phyloP scores from a whole-genome alignment of 2,888 invertebrate species.

The Spodoptera littoralis region DNA sequence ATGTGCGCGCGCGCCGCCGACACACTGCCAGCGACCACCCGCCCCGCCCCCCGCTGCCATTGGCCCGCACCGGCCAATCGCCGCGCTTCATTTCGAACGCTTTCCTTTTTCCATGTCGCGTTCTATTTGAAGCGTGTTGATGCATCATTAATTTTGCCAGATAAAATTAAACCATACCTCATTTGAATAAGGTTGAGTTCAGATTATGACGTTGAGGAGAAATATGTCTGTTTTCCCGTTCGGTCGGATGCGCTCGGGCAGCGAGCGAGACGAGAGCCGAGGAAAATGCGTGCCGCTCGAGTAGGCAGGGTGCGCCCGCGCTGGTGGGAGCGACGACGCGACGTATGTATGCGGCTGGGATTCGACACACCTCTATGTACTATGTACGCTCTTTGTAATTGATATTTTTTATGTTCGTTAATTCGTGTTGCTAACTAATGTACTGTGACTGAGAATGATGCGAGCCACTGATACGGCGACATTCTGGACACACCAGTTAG shows the following conservation, averaged over 20 bases:
- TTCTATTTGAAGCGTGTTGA: slow-evolving; percentile 87
- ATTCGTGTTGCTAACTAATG: slow-evolving; percentile 66
- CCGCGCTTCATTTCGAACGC: slow-evolving; percentile 86
- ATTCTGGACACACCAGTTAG: slow-evolving; percentile 14
- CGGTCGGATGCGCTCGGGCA: slow-evolving; percentile 85
- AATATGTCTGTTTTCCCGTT: slow-evolving; percentile 84
- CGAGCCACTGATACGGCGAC: slow-evolving; percentile 40
- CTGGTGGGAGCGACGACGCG: slow-evolving; percentile 37
- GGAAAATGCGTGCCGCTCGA: slow-evolving; percentile 73
- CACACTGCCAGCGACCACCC: slow-evolving; percentile 62
- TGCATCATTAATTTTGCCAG: slow-evolving; percentile 67
- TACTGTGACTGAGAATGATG: slow-evolving; percentile 43
- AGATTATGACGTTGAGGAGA: slow-evolving; percentile 31
- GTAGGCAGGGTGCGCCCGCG: slow-evolving; percentile 61
- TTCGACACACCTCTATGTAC: slow-evolving; percentile 43
- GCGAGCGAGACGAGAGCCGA: slow-evolving; percentile 79
- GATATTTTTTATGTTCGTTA: slow-evolving; percentile 80
- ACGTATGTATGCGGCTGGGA: slow-evolving; percentile 32
- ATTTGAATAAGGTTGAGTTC: slow-evolving; percentile 34
- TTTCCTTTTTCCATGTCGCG: slow-evolving; percentile 86
- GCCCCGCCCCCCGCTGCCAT: slow-evolving; percentile 78
- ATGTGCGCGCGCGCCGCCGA: slow-evolving; percentile 64
- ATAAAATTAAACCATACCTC: slow-evolving; percentile 55
- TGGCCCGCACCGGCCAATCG: slow-evolving; percentile 85
- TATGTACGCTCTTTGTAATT: slow-evolving; percentile 72